phyloP scores from a whole-genome alignment of 37 sponge, comb jelly and placozoan genomes.

The Bolinopsis microptera region DNA sequence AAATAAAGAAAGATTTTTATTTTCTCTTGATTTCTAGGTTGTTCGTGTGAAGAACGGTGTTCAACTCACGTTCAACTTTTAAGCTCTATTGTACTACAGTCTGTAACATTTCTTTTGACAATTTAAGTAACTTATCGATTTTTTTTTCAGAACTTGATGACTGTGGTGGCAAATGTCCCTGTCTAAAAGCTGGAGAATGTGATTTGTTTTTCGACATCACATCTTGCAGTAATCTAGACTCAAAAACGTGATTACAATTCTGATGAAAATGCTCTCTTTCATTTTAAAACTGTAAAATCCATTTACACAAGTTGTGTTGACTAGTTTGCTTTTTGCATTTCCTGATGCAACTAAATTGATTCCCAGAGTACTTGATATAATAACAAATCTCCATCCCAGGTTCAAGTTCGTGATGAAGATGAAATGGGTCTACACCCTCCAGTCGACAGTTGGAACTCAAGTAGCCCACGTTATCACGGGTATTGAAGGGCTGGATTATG shows the following conservation, averaged over 20 bases:
- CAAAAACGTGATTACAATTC: background rate
- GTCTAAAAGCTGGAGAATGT: background rate
- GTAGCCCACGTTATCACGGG: background rate
- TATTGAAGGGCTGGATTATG: background rate
- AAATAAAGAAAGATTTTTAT: background rate
- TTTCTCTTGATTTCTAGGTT: background rate
- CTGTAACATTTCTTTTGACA: background rate
- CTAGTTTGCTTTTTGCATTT: too few species aligned
- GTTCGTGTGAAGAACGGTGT: too few species aligned
- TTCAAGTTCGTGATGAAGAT: background rate
- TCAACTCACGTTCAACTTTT: too few species aligned
- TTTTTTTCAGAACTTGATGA: background rate
- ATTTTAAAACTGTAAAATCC: too few species aligned
- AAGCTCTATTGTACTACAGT: too few species aligned
- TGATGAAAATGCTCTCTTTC: too few species aligned
- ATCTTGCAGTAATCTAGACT: background rate
- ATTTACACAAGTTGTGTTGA: too few species aligned
- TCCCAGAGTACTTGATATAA: too few species aligned
- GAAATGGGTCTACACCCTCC: background rate
- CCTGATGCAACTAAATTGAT: too few species aligned
- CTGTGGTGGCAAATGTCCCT: background rate
- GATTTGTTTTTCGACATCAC: background rate
- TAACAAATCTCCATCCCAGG: too few species aligned
- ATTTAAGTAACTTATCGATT: too few species aligned
- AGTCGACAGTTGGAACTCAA: background rate